Conservation (phyloP, 2,888 invertebrate genomes). For the Bombylius discolor region DNA sequence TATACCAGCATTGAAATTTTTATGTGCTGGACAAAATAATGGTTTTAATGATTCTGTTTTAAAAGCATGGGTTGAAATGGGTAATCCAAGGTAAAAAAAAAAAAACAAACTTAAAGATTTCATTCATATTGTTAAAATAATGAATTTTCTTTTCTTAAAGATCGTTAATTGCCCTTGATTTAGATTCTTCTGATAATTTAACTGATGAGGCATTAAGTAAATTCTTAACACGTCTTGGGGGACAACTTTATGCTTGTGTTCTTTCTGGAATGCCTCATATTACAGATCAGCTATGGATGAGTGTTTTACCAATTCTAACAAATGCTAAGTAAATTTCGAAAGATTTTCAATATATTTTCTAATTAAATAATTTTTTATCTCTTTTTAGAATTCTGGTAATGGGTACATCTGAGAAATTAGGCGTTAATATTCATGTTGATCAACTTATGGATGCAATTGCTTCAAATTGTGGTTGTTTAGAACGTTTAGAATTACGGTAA, state of each 20-base stretch:
- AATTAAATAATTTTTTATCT: background rate
- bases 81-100: constrained; percentile 48
- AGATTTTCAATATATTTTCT: background rate
- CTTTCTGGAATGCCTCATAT: constrained; percentile 95
- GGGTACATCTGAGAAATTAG: constrained; percentile 93
- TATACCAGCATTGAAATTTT: constrained; percentile 71
- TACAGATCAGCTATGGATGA: constrained; percentile 96
- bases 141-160: constrained; percentile 26
- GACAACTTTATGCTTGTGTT: constrained; percentile 74
- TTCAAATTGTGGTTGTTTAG: constrained; percentile 74
- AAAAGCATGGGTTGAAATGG: constrained; percentile 81
- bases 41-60: constrained; percentile 93
- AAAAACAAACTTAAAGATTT: background rate
- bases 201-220: constrained; percentile 85
- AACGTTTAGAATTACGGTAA: constrained; percentile 74
- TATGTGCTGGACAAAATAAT: constrained; percentile 94
- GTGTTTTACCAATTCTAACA: constrained; percentile 77
- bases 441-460: constrained; percentile 97
- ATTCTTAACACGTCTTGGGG: constrained; percentile 80
- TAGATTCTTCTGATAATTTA: constrained; percentile 91
- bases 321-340: constrained; percentile 66
- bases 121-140: background rate
- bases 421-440: constrained; percentile 94
- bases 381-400: constrained; percentile 78
- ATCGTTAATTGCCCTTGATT: constrained; percentile 73